Evolutionary conservation across 2,888 invertebrate genomes (phyloP), one percentile per base, ranked within the genome.

Genomic region (Limnephilus rhombicus): DNA sequence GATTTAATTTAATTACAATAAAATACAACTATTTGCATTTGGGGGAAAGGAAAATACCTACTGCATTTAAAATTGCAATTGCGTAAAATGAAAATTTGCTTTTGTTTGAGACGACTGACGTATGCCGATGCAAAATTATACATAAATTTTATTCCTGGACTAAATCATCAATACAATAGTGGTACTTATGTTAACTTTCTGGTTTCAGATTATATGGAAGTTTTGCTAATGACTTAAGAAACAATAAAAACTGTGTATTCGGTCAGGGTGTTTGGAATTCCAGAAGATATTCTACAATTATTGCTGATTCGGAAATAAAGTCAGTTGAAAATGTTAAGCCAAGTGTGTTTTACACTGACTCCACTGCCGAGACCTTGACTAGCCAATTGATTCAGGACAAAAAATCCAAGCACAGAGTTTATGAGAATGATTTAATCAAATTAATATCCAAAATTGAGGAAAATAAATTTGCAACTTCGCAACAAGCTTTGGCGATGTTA

Each of bases 401-500:
- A 92, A 94, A 95, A 86, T 95, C 95, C 93, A 96, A 96, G 93
- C 95, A 96, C 92, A 95, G 96, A 94, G 95, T 96, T 0, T 96
- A 96, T 92, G 96, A 95, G 93, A 96, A 96, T 95, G 96, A 96
- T 94, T 94, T 96, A 68, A 31, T 95, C 15, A 94, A 95, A 94
- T 94, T 96, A 2, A 90, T 96, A 80, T 94, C 94, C 29, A 96
- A 95, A 94, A 94, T 96, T 0, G 95, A 95, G 81, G 95, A 96
- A 89, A 93, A 95, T 3, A 95, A 96, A 92, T 95, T 95, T 94
- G 95, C 95, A 31, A 95, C 95, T 29, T 95, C 95, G 93, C 96
- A 95, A 91, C 96, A 96, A 94, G 95, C 95, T 0, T 92, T 96
- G 49, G 94, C 96, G 12, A 94, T 98, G 31, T 95, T 98, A 1